Evolutionary conservation across 2,797 vertebrate species (phyloP).

Genomic region (Myotis myotis): DNA sequence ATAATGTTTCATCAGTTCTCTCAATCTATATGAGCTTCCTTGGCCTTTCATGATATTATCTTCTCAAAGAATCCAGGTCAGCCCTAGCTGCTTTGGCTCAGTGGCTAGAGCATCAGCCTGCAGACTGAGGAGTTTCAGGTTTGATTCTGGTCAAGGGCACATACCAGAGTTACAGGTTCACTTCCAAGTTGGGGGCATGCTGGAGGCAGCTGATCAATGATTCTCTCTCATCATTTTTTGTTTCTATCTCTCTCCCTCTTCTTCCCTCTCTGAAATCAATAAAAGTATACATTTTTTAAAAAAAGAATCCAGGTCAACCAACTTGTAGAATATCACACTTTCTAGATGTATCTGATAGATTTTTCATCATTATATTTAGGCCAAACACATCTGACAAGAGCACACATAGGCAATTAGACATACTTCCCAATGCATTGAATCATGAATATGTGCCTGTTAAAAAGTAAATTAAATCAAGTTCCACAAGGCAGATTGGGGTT

Average conservation of each 20-base stretch:
- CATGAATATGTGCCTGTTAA: not conserved
- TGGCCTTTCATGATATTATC: not conserved
- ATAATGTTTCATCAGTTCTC: not conserved
- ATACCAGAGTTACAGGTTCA: no score
- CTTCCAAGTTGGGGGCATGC: no score
- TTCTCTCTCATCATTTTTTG: no score
- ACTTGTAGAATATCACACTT: not conserved
- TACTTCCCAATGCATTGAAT: not conserved
- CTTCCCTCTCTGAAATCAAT: no score
- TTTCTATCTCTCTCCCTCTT: no score
- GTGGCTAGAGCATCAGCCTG: no score
- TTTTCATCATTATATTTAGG: not conserved
- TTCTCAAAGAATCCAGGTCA: not conserved
- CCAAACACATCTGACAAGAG: not conserved
- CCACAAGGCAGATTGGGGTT: not conserved
- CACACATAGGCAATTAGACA: not conserved
- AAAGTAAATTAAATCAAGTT: conserved; percentile 25
- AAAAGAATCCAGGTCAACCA: not conserved
- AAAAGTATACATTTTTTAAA: no score
- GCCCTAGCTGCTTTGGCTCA: no score
- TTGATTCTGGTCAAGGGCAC: no score
- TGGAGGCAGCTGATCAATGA: no score
- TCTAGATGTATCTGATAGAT: not conserved
- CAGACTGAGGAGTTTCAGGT: no score
- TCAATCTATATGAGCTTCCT: not conserved